A percentile compares a stretch with the other conserved stretches of the same genome.
Conservation (phyloP, 2,113 vertebrate species). For the Pipra filicauda region DNA sequence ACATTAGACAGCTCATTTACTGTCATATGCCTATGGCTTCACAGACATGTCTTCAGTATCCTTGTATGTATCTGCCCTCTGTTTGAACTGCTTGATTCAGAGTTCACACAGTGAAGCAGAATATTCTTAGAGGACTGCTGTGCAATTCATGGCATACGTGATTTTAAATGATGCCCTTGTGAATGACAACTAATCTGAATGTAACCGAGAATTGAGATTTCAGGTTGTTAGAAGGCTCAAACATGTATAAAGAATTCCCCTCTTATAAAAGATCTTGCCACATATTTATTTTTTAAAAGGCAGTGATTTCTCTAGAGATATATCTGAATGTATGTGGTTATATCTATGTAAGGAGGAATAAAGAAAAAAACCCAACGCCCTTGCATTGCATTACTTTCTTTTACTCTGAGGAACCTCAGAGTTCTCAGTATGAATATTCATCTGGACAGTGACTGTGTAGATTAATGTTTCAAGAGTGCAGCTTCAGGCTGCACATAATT, state of each 20-base stretch:
- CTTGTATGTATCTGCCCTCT: not conserved
- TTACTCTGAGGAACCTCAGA: not conserved
- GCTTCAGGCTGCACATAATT: not conserved
- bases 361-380: not conserved
- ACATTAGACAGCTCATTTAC: not conserved
- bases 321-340: not conserved
- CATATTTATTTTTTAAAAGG: not conserved
- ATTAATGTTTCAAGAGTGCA: not conserved
- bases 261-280: not conserved
- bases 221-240: not conserved
- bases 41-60: not conserved
- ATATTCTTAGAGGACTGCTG: not conserved
- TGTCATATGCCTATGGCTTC: not conserved
- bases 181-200: not conserved
- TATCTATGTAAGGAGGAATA: not conserved
- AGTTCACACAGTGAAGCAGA: not conserved
- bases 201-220: not conserved
- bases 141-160: not conserved
- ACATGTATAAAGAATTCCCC: not conserved
- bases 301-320: not conserved
- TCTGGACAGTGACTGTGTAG: not conserved
- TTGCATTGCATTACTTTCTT: not conserved
- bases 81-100: slow-evolving; percentile 8
- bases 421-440: not conserved
- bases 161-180: not conserved